These are phyloP conservation scores for Phytoseiulus persimilis DNA, from an alignment of 2,888 invertebrate species.

Conservation along the genomic window DNA sequence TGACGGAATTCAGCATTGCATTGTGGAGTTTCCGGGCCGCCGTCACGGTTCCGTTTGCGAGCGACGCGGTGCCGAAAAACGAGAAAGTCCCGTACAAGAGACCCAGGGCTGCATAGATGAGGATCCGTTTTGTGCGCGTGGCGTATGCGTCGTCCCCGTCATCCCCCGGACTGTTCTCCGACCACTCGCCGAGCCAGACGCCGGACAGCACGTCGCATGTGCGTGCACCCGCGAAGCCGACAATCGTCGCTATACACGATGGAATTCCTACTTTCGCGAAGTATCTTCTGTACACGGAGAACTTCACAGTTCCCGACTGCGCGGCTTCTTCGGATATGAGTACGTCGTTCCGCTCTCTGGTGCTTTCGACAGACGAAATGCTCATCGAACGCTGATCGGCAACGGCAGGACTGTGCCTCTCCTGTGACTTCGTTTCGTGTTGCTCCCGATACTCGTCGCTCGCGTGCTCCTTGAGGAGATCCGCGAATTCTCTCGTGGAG, in stretches of 20 bases:
- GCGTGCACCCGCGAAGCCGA: conserved; percentile 19
- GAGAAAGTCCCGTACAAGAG: not conserved
- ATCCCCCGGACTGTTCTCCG: not conserved
- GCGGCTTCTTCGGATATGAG: not conserved
- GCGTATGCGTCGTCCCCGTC: not conserved
- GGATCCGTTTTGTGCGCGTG: conserved; percentile 6
- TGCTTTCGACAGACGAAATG: not conserved
- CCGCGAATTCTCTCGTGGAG: conserved; percentile 59
- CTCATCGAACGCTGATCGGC: conserved; percentile 8
- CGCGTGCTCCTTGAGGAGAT: conserved; percentile 50
- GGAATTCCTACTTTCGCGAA: not conserved
- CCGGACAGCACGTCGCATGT: conserved; percentile 6
- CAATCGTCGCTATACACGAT: not conserved
- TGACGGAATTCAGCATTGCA: conserved; percentile 42
- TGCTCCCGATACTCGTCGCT: conserved; percentile 46
- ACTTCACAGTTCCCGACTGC: conserved; percentile 9
- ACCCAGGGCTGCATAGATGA: conserved; percentile 18
- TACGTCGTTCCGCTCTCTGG: not conserved
- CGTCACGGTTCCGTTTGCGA: conserved; percentile 15
- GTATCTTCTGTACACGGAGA: not conserved
- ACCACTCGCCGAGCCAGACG: conserved; percentile 11
- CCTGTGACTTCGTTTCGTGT: not conserved
- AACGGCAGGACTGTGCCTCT: not conserved
- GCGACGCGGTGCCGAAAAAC: not conserved
- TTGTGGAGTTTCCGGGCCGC: conserved; percentile 41